Percentiles rank a stretch among this genome's conserved stretches.
Conservation (phyloP, 2,797 vertebrate species). For the Siniperca undulata region DNA sequence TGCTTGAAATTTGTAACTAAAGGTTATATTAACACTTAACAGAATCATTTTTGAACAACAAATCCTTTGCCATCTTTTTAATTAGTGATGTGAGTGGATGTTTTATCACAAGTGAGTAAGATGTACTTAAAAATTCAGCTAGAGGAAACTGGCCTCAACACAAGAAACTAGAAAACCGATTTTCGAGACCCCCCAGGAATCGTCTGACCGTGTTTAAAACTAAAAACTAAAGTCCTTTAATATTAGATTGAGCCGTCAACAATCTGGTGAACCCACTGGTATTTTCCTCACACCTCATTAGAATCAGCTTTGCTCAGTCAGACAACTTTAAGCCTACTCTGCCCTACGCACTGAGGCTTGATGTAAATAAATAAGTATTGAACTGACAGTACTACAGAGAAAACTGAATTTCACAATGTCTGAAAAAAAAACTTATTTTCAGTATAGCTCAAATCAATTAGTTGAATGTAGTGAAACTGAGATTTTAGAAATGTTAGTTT, state of each 20-base stretch:
- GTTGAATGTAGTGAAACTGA: background rate
- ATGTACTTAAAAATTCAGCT: background rate
- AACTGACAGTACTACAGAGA: background rate
- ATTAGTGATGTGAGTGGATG: background rate
- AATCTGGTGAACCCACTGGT: conserved; percentile 12
- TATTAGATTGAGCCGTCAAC: conserved; percentile 28
- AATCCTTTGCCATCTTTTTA: background rate
- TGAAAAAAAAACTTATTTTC: background rate
- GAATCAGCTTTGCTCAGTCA: conserved; percentile 33
- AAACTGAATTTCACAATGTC: background rate
- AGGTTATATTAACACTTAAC: background rate
- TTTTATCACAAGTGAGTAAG: background rate
- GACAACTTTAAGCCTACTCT: conserved; percentile 24
- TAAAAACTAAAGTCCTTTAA: conserved; percentile 15
- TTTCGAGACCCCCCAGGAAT: background rate
- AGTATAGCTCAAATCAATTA: background rate
- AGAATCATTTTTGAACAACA: background rate
- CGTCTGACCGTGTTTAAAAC: background rate
- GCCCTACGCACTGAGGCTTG: background rate
- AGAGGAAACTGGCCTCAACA: too few relatives aligned
- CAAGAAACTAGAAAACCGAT: background rate
- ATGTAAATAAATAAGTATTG: conserved; percentile 7
- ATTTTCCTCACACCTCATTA: conserved; percentile 56
- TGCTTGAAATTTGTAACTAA: background rate
- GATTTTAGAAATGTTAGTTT: conserved; percentile 11